Evolutionary conservation across 2,797 vertebrate species (phyloP).

Genomic region (Sebastes cheni): DNA sequence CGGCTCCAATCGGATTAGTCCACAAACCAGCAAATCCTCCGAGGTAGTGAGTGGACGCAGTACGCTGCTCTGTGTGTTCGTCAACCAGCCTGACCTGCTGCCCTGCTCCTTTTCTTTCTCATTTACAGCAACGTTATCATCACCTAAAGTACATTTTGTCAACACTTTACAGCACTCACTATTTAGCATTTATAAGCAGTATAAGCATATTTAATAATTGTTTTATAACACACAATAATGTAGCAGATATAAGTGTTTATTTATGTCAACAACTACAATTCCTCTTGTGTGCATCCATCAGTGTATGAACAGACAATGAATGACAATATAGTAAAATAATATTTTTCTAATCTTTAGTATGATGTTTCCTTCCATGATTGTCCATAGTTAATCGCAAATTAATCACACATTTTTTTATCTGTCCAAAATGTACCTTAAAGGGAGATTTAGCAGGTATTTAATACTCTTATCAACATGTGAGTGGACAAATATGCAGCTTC

Average conservation of each 20-base stretch:
- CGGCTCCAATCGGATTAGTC: slow-evolving; percentile 80
- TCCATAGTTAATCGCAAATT: too few species aligned
- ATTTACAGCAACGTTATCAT: neutral
- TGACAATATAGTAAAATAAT: neutral
- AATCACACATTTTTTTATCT: too few species aligned
- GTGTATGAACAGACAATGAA: neutral
- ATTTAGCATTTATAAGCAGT: neutral
- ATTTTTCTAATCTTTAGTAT: neutral
- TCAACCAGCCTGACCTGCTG: slow-evolving; percentile 28
- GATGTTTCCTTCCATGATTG: neutral
- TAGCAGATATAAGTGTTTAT: neutral
- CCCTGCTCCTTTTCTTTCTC: slow-evolving; percentile 15
- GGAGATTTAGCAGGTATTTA: too few species aligned
- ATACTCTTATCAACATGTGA: too few species aligned
- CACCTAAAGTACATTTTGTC: neutral
- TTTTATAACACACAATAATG: neutral
- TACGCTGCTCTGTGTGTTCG: slow-evolving; percentile 14
- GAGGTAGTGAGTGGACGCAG: slow-evolving; percentile 52
- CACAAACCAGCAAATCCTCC: slow-evolving; percentile 79
- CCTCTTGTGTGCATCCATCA: neutral
- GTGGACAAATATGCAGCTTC: too few species aligned
- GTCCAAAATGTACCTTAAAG: too few species aligned
- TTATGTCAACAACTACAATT: neutral
- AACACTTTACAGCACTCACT: neutral
- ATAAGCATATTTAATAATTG: neutral